Evolutionary conservation across 2,113 vertebrate genomes (phyloP).

Genomic region (Myrmecophaga tridactyla): DNA sequence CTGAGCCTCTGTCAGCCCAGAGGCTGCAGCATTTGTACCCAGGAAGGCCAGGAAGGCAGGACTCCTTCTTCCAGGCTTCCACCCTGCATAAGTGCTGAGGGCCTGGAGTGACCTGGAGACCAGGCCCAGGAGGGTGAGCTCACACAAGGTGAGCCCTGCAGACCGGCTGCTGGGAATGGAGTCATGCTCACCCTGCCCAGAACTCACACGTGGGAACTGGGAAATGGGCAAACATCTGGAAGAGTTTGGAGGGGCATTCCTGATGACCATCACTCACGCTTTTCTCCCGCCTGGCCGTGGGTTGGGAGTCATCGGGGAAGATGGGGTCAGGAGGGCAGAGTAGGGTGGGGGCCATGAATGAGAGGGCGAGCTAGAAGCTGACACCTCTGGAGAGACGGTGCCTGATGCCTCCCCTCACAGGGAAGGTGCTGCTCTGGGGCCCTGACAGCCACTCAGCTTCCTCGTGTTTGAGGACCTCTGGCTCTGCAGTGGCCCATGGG

Average conservation of each 20-base stretch:
- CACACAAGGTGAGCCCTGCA: neutral
- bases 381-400: neutral
- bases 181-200: neutral
- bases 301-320: neutral
- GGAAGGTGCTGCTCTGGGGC: neutral
- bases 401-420: no score
- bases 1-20: neutral
- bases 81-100: neutral
- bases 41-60: neutral
- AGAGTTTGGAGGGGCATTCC: accelerated
- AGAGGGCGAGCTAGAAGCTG: neutral
- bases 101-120: neutral
- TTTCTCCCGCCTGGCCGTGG: neutral
- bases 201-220: neutral
- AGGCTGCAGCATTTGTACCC: neutral
- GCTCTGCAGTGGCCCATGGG: no score
- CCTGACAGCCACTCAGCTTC: neutral
- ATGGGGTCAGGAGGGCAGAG: neutral
- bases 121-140: neutral
- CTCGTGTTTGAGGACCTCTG: neutral
- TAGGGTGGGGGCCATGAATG: neutral
- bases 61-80: neutral
- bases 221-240: neutral
- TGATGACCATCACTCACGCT: neutral
- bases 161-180: neutral